These are phyloP conservation scores for Pharmacophagus antenor DNA, from an alignment of 2,888 invertebrate genomes.

Conservation along the genomic window DNA sequence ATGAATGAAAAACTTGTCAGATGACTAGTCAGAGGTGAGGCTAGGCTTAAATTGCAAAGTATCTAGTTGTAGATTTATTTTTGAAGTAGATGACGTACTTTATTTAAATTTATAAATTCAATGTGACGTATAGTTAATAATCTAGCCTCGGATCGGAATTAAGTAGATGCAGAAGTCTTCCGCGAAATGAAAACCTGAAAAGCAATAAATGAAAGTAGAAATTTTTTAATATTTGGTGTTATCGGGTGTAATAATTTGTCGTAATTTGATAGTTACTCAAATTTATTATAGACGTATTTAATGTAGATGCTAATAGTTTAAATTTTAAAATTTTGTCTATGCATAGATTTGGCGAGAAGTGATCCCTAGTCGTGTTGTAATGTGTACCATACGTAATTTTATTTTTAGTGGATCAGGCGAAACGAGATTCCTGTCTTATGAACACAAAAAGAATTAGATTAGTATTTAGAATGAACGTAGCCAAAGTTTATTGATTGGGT, in stretches of 20 bases:
- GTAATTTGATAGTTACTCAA: slow-evolving; percentile 31
- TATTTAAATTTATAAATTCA: neutral
- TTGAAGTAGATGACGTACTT: neutral
- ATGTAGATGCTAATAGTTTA: slow-evolving; percentile 3
- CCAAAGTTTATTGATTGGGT: slow-evolving; percentile 21
- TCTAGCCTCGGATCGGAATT: slow-evolving; percentile 9
- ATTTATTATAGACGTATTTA: slow-evolving; percentile 10
- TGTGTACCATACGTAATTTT: slow-evolving; percentile 3
- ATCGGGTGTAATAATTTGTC: slow-evolving; percentile 26
- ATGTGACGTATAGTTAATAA: slow-evolving; percentile 7
- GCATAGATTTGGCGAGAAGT: slow-evolving; percentile 11
- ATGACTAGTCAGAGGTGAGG: neutral
- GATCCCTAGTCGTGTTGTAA: slow-evolving; percentile 13
- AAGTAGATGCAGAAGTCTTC: slow-evolving; percentile 54
- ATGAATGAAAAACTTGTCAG: neutral
- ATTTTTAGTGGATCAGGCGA: slow-evolving; percentile 2
- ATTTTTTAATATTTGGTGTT: slow-evolving; percentile 30
- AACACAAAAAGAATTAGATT: slow-evolving; percentile 2
- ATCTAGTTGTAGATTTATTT: neutral
- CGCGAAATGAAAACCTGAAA: slow-evolving; percentile 55
- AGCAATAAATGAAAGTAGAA: slow-evolving; percentile 49
- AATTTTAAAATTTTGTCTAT: slow-evolving; percentile 4
- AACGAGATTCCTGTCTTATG: slow-evolving; percentile 13
- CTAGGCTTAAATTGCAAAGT: neutral
- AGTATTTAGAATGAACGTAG: slow-evolving; percentile 6